Evolutionary conservation across 2,797 vertebrate species (phyloP), one percentile per base, ranked within the genome.

Genomic region (Caiman crocodilus): DNA sequence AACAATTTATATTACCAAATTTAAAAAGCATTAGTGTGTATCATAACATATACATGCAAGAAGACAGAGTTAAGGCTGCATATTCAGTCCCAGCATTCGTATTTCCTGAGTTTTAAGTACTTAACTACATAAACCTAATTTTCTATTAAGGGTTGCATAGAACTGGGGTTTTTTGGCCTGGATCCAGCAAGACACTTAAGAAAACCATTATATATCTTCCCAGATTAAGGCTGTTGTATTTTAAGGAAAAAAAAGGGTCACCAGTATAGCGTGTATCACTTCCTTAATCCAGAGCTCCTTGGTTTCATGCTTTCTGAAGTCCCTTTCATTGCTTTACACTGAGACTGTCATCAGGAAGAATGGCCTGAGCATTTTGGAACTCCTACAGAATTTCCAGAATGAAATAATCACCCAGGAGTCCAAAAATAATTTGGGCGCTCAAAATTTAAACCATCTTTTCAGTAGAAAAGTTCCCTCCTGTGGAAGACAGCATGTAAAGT

Each of bases 401-500:
- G 79, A 86, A 88, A 42, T 14, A 91, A 64, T 73, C 76, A 69
- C 0, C 0, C 5, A 74, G 82, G 28, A 90, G 35, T 35, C 32
- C 42, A 71, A 50, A 73, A 25, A 26, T 42, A 21, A 50, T 50
- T 73, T 73, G 23, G 69, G 50, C 17, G 42, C 32, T 73, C 23
- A 73, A 26, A 25, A 26, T 60, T 65, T n/a, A 16, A 2, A 12
- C n/a, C n/a, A 35, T 42, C 74, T 93, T 50, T 73, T 32, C 59
- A 61, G 86, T 82, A 87, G 84, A 69, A 90, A 95, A 84, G 92
- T 95, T 96, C 96, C 96, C 93, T 91, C 94, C 78, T 76, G 91
- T 97, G 97, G 94, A 90, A n/a, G 59, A 88, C 58, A 84, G 20
- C 8, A 76, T 67, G 75, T 92, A 88, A 81, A 79, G 61, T 55